A percentile compares a stretch with the other conserved stretches of the same genome.
Conservation (phyloP, 2,113 vertebrate species). For the Erythrolamprus reginae region DNA sequence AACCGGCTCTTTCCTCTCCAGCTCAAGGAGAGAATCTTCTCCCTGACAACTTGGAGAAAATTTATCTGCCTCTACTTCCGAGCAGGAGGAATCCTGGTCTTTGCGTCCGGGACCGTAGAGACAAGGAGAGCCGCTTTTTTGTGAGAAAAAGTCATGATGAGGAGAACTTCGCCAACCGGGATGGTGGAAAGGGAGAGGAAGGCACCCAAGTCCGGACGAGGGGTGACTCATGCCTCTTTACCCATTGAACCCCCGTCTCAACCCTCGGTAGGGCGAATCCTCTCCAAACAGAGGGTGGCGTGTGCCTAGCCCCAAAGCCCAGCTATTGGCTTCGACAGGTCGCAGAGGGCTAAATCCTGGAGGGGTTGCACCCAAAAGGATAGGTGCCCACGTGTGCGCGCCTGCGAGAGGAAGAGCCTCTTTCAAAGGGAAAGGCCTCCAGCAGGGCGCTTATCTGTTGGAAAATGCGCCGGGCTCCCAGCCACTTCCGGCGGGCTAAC, state of each 20-base stretch:
- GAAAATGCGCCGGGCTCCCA: slow-evolving; percentile 26
- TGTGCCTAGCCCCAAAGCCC: background rate
- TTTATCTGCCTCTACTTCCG: background rate
- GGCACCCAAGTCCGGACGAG: background rate
- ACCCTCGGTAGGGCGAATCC: background rate
- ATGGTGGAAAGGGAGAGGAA: background rate
- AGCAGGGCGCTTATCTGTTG: slow-evolving; percentile 30
- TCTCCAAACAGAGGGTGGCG: background rate
- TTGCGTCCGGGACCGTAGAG: background rate
- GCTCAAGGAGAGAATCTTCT: background rate
- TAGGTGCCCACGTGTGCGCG: background rate
- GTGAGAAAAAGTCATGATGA: background rate
- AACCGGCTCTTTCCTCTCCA: background rate
- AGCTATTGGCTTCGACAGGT: background rate
- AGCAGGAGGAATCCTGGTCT: background rate
- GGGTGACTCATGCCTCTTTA: background rate
- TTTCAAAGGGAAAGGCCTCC: slow-evolving; percentile 2
- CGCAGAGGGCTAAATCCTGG: background rate
- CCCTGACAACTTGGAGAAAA: background rate
- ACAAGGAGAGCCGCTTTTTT: background rate
- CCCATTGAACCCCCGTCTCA: background rate
- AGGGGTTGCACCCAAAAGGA: background rate
- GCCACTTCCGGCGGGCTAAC: slow-evolving; percentile 3
- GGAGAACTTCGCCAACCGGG: background rate
- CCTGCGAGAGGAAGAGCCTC: background rate